Evolutionary conservation across 2,888 invertebrate genomes (phyloP), one percentile per base, ranked within the genome.

Genomic region (Epinotia nisella): DNA sequence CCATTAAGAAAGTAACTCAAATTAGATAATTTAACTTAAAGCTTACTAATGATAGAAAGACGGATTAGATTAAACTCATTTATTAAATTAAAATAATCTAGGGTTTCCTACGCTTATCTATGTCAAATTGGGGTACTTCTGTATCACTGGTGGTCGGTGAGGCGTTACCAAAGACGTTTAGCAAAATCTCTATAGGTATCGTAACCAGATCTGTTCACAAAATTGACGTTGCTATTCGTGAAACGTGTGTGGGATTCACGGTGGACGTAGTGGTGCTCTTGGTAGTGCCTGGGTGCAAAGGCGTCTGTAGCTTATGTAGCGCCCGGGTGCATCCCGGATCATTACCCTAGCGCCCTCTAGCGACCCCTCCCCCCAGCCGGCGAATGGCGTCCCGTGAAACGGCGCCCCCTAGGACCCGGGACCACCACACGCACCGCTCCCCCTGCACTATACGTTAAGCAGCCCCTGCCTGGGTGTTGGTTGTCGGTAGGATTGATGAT

Each of bases 101-200:
- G 35, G 17, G 35, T 11, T 64, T 35, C 11, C 19, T 45, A 29
- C 67, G 56, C 56, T 59, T 49, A 41, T 59, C 58, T 4, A 59
- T 68, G 3, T 59, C 49, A 19, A 68, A 59, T 49, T 68, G 49
- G n/a, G 55, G 7, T 29, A 49, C 58, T 13, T 59, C 29, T 1
- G 39, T 61, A n/a, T 19, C 15, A 53, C 1, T 53, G 39, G 9
- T 65, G 13, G 39, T 66, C 19, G 39, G 55, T 15, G n/a, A 10
- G 24, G 49, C 49, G n/a, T 11, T 35, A n/a, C 66, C 55, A 53
- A 71, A 71, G 1, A 66, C 39, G 21, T 60, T 71, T 10, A 35
- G 51, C 11, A 71, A 60, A 1, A 60, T n/a, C 17, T 66, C 59
- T 9, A 51, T n/a, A 41, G 71, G 60, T 45, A 71, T 71, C 19